Percentiles rank a stretch among this genome's conserved stretches.
Evolutionary conservation across 1,140 invertebrate genomes (phyloP).

Genomic region (Papilio dardanus): DNA sequence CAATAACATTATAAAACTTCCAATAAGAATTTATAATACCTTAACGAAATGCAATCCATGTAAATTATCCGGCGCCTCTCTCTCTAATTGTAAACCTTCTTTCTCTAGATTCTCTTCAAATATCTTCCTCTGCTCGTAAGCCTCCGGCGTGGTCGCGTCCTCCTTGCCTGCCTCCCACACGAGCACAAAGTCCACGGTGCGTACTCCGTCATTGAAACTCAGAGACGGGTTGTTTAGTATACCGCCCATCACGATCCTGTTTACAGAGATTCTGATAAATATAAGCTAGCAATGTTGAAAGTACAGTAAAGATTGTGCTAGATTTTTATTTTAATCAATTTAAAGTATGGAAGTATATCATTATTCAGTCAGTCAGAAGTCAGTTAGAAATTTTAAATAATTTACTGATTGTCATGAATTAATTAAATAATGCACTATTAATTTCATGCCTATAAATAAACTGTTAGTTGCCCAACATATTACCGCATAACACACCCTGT

Average conservation of each 20-base stretch:
- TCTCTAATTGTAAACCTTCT: slow-evolving; percentile 87
- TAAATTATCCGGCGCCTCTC: slow-evolving; percentile 83
- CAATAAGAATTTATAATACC: no score
- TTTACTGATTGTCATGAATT: no score
- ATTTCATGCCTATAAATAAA: neutral
- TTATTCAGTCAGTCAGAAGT: no score
- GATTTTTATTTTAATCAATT: no score
- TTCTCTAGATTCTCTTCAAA: slow-evolving; percentile 87
- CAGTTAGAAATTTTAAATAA: no score
- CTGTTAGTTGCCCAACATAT: neutral
- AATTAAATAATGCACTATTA: no score
- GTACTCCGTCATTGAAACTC: slow-evolving; percentile 83
- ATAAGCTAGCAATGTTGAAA: no score
- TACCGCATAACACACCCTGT: neutral
- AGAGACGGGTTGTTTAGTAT: slow-evolving; percentile 81
- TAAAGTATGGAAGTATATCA: no score
- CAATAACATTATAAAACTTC: neutral
- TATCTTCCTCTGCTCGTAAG: slow-evolving; percentile 76
- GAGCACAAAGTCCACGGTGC: slow-evolving; percentile 90
- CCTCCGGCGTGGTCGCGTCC: slow-evolving; percentile 73
- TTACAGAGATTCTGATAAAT: slow-evolving; percentile 8
- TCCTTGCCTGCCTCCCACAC: slow-evolving; percentile 86
- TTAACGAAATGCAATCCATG: slow-evolving; percentile 88
- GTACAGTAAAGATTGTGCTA: no score
- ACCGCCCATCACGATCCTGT: slow-evolving; percentile 72